Base-by-base conservation (phyloP, 2,888 invertebrate genomes). In the Volucella bombylans region DNA sequence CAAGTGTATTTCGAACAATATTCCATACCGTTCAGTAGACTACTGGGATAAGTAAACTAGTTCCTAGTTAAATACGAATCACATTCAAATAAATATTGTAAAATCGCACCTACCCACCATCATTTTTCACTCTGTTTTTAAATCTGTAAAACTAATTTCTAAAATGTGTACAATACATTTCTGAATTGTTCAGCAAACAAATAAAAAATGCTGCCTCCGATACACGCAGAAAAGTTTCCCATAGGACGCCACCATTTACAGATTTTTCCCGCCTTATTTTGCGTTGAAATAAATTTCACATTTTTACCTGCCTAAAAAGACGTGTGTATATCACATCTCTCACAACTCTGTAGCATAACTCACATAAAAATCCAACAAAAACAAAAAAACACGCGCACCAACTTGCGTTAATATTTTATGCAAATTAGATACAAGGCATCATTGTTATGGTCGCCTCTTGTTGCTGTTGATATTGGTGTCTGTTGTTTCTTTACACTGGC, bases 351-450 rank as follows among this genome's bases (percentile, higher is more conserved):
- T 49, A 10, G 41, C 76, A 76, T 80, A 80, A 85, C 67, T 76
- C 67, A 62, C 62, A 76, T 76, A 72, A 76, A 74, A 80, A 72
- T 62, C 47, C 47, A 52, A 78, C 39, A 68, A 39, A 10, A 38
- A 57, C 45, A 64, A 67, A 52, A 23, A 54, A 69, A 50, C 69
- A 67, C 76, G 80, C 18, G 55, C 65, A 80, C 68, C 85, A 81
- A 85, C 71, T 61, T 81, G 80, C 80, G 80, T 85, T 81, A 85
- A 85, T 81, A 85, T 85, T 77, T 81, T 85, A 85, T 85, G 85
- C 80, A 85, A 85, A 85, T 85, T 85, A 85, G 85, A 85, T 72
- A 85, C 85, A 85, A 76, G 81, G 77, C 85, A 85, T 85, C 80
- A 77, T 85, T 85, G 80, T 85, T 85, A 80, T 52, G 71, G 72